Evolutionary conservation across 2,113 vertebrate species (phyloP), one percentile per base, ranked within the genome.

Genomic region (Syngnathoides biaculeatus): DNA sequence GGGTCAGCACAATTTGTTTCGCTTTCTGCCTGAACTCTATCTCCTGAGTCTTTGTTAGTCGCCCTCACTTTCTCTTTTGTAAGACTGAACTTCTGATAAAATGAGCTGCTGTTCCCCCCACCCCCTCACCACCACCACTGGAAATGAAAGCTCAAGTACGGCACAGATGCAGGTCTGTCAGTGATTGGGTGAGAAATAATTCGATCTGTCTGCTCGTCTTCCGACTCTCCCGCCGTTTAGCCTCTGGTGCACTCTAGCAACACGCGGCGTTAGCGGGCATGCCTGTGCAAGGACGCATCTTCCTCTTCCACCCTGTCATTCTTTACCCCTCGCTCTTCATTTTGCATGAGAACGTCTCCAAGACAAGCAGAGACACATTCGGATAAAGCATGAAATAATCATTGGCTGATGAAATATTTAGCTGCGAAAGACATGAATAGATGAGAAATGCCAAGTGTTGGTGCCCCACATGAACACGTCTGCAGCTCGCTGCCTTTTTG

Each of bases 401-500:
- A 91, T 88, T 75, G 65, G 62, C 75, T 85, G 74, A 84, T 92
- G 84, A 91, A 92, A 90, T 89, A 90, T 91, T 91, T 84, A 91
- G 79, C 79, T 15, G 43, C n/a, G 72, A 86, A 89, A 83, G 74
- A 74, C 82, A 82, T 64, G 70, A 82, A 87, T 70, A 83, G 85
- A 87, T 77, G 79, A 84, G 78, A 78, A 77, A 75, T 62, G 65
- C 75, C 65, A 72, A 84, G 74, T 85, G 83, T 74, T 75, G 71
- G 75, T 72, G 79, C 58, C 79, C 65, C 64, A 27, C 70, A 67
- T 74, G 85, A 76, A 71, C 60, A 5, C 66, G 58, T 65, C 2
- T 69, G 30, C 56, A 58, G 12, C 30, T 19, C 2, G 4, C 27
- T 58, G n/a, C 20, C 20, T 62, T 45, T 20, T 43, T 43, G 60